Evolutionary conservation across 2,888 invertebrate species (phyloP).

Genomic region (Esperia sulphurella): DNA sequence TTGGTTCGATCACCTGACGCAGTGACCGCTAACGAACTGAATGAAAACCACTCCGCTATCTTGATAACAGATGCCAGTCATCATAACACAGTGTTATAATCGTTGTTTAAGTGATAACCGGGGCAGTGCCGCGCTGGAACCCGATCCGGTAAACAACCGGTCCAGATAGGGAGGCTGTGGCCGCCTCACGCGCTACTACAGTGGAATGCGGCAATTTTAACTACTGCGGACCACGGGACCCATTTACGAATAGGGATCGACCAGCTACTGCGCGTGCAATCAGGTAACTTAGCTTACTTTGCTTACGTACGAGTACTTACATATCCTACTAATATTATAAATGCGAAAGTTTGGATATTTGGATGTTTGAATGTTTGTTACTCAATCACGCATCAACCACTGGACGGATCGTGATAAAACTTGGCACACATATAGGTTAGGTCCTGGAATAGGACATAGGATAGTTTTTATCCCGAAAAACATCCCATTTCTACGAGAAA

Average conservation of each 20-base stretch:
- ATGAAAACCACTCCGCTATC: conserved; percentile 47
- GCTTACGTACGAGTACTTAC: too few species aligned
- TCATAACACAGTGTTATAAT: conserved; percentile 44
- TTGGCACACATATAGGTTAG: too few species aligned
- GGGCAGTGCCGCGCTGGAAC: conserved; percentile 29
- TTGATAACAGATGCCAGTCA: conserved; percentile 42
- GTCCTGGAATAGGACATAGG: too few species aligned
- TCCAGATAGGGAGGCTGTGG: conserved; percentile 72
- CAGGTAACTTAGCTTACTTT: conserved; percentile 43
- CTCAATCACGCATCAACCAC: too few species aligned
- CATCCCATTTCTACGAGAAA: too few species aligned
- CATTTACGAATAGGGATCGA: conserved; percentile 65
- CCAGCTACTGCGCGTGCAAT: conserved; percentile 43
- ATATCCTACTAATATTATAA: too few species aligned
- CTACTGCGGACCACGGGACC: conserved; percentile 74
- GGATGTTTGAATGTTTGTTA: too few species aligned
- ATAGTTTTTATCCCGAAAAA: too few species aligned
- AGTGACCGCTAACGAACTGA: conserved; percentile 45
- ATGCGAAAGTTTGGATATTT: too few species aligned
- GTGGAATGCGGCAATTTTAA: conserved; percentile 79
- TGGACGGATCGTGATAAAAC: too few species aligned
- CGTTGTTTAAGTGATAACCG: conserved; percentile 64
- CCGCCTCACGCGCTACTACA: conserved; percentile 69
- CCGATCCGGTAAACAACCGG: conserved; percentile 55
- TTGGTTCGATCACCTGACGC: conserved; percentile 27